Evolutionary conservation across 1,140 invertebrate genomes (phyloP).

Genomic region (Frieseomelitta varia): DNA sequence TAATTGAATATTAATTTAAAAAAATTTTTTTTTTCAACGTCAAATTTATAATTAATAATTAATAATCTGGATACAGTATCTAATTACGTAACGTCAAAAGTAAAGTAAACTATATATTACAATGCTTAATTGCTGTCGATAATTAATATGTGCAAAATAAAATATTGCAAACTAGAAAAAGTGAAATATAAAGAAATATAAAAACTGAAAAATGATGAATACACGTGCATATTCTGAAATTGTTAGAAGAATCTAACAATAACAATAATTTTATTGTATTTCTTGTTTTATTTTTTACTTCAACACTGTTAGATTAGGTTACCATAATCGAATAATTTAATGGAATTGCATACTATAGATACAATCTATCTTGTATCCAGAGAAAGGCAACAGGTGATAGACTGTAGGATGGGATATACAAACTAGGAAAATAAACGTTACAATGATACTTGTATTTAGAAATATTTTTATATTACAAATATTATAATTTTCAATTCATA

Average conservation of each 20-base stretch:
- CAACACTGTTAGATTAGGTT: not conserved
- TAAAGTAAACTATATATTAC: too few relatives aligned
- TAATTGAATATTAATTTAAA: not conserved
- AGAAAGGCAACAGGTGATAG: conserved; percentile 16
- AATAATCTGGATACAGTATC: too few relatives aligned
- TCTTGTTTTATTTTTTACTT: not conserved
- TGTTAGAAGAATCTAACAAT: too few relatives aligned
- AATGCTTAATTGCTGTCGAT: too few relatives aligned
- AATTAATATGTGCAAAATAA: not conserved
- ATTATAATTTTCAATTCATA: too few relatives aligned
- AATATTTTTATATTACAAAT: not conserved
- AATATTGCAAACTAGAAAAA: not conserved
- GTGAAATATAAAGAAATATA: not conserved
- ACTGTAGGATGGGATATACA: not conserved
- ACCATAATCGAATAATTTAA: not conserved
- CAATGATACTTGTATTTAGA: not conserved
- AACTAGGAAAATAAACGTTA: not conserved
- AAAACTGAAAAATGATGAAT: not conserved
- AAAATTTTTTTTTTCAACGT: not conserved
- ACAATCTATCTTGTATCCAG: not conserved
- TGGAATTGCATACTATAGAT: not conserved
- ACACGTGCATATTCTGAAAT: not conserved
- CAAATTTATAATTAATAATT: not conserved
- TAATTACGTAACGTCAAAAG: not conserved
- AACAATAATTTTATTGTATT: too few relatives aligned